Conservation (phyloP, 1,140 invertebrate genomes). For the Pachyrhynchus sulphureomaculatus region DNA sequence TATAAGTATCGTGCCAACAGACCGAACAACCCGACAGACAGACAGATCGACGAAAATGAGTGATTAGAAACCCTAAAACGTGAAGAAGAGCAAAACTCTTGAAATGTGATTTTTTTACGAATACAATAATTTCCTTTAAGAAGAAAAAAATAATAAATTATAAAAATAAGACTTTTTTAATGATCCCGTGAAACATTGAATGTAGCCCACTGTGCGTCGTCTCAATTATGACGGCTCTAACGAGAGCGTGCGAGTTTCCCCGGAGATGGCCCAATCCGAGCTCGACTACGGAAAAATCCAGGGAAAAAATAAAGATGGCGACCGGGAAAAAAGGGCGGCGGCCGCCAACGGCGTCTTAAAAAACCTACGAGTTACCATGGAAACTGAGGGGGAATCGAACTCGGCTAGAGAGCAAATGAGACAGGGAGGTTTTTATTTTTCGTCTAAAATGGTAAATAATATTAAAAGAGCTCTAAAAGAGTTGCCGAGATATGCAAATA, state of each 20-base stretch:
- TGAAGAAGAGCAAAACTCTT: too few relatives aligned
- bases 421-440: conserved; percentile 3
- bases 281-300: conserved; percentile 3
- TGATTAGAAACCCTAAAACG: too few relatives aligned
- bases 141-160: too few relatives aligned
- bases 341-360: conserved; percentile 1
- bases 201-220: conserved; percentile 6
- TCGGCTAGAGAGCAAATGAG: not conserved
- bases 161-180: too few relatives aligned
- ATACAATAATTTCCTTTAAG: too few relatives aligned
- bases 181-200: not conserved
- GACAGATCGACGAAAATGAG: too few relatives aligned
- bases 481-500: conserved; percentile 1
- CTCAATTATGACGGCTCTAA: conserved; percentile 15
- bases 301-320: conserved; percentile 21
- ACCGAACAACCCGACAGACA: too few relatives aligned
- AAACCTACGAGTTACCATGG: conserved; percentile 11
- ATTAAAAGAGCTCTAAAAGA: conserved; percentile 5
- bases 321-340: conserved; percentile 17
- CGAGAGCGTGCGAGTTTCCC: conserved; percentile 10
- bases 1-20: too few relatives aligned
- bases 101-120: too few relatives aligned
- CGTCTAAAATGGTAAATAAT: conserved; percentile 17
- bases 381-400: conserved; percentile 8
- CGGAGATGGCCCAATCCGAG: conserved; percentile 13